Evolutionary conservation across 2,113 vertebrate species (phyloP).

Genomic region (Carassius carassius): DNA sequence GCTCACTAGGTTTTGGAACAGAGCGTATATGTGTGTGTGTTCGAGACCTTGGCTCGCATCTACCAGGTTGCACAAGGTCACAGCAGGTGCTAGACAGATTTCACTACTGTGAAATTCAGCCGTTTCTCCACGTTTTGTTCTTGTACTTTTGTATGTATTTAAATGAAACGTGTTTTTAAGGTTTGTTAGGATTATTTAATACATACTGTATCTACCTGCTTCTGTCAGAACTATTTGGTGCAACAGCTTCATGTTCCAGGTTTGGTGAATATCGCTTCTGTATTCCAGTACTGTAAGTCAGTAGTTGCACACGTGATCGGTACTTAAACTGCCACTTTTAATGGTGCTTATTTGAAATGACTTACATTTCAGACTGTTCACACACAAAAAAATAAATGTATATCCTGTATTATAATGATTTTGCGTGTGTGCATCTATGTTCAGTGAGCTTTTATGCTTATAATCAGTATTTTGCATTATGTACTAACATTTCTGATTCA

Average conservation of each 20-base stretch:
- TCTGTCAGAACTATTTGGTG: constrained; percentile 59
- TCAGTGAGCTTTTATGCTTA: constrained; percentile 42
- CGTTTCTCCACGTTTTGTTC: constrained; percentile 42
- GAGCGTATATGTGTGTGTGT: background rate
- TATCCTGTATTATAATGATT: constrained; percentile 66
- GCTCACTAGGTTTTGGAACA: no score
- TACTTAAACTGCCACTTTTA: constrained; percentile 76
- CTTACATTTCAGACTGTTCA: constrained; percentile 60
- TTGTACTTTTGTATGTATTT: constrained; percentile 50
- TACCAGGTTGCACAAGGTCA: constrained; percentile 26
- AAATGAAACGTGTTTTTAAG: constrained; percentile 34
- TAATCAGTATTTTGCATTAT: background rate
- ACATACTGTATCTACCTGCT: constrained; percentile 61
- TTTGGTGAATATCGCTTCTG: constrained; percentile 69
- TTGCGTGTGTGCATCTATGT: constrained; percentile 68
- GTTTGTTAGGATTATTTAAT: constrained; percentile 70
- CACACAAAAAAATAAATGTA: constrained; percentile 67
- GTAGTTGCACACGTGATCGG: constrained; percentile 78
- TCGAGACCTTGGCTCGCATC: constrained; percentile 39
- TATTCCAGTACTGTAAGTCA: constrained; percentile 79
- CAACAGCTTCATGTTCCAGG: constrained; percentile 65
- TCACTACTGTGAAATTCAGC: constrained; percentile 68
- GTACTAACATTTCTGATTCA: background rate
- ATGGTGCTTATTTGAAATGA: constrained; percentile 83
- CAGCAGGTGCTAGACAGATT: constrained; percentile 72